Percentiles rank a stretch among this genome's conserved stretches.
Evolutionary conservation across 1,140 invertebrate genomes (phyloP).

Genomic region (Globodera rostochiensis): DNA sequence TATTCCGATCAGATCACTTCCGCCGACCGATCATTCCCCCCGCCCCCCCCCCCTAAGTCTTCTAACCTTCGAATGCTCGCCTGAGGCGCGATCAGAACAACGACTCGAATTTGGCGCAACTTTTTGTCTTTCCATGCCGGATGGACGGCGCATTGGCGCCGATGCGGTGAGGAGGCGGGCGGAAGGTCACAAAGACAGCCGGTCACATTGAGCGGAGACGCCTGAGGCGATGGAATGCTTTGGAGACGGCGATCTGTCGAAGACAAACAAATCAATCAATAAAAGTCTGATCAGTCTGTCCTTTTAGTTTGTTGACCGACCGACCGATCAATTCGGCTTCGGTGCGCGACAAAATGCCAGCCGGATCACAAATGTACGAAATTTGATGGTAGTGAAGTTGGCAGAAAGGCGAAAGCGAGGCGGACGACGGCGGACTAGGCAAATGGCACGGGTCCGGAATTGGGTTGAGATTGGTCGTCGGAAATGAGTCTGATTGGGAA

Average conservation of each 20-base stretch:
- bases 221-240: background rate
- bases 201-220: constrained; percentile 5
- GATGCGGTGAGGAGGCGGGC: background rate
- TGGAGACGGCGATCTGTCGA: constrained; percentile 1
- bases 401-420: constrained; percentile 11
- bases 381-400: constrained; percentile 28
- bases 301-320: background rate
- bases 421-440: background rate
- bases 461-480: background rate
- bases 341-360: constrained; percentile 18
- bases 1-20: too few species aligned
- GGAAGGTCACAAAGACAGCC: constrained; percentile 17
- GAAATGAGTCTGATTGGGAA: background rate
- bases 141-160: background rate
- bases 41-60: background rate
- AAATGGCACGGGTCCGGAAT: constrained; percentile 26
- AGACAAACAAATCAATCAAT: background rate
- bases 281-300: background rate
- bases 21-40: too few species aligned
- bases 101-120: constrained; percentile 11
- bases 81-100: background rate
- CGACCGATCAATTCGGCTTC: constrained; percentile 31
- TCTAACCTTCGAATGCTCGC: constrained; percentile 2
- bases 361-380: constrained; percentile 22
- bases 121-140: constrained; percentile 11